Conservation (phyloP, 2,797 vertebrate species). For the Heliangelus exortis region DNA sequence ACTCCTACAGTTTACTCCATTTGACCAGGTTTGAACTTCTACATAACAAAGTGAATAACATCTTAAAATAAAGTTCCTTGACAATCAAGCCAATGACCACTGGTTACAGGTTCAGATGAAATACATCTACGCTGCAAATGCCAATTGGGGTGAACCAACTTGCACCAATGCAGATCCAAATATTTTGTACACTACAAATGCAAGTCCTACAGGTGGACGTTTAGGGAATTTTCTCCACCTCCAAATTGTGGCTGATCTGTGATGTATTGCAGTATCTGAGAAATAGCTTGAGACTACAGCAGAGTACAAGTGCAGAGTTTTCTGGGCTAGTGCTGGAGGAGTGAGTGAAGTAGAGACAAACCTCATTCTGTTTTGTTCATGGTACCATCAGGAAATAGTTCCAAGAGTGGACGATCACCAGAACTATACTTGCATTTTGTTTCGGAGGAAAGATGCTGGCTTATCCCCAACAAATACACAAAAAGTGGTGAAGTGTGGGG, state of each 20-base stretch:
- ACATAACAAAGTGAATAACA: accelerated
- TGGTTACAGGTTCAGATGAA: not conserved
- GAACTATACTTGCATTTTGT: not conserved
- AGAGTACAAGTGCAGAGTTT: accelerated
- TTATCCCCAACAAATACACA: not conserved
- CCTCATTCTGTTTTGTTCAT: not conserved
- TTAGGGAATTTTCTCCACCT: not conserved
- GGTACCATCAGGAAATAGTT: not conserved
- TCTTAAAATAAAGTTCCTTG: not conserved
- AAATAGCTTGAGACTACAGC: not conserved
- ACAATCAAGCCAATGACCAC: not conserved
- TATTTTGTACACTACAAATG: not conserved
- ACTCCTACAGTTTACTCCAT: not conserved
- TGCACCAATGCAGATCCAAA: not conserved
- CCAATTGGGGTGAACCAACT: not conserved
- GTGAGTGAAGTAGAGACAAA: not conserved
- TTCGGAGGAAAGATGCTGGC: not conserved
- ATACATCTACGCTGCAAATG: not conserved
- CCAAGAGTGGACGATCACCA: not conserved
- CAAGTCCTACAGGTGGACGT: not conserved
- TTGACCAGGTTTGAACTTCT: not conserved
- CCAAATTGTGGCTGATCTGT: not conserved
- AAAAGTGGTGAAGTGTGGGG: not conserved
- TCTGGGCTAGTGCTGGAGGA: not conserved
- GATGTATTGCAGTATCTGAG: not conserved